Base-by-base conservation (phyloP, 2,797 vertebrate species). In the Apodemus agrarius region DNA sequence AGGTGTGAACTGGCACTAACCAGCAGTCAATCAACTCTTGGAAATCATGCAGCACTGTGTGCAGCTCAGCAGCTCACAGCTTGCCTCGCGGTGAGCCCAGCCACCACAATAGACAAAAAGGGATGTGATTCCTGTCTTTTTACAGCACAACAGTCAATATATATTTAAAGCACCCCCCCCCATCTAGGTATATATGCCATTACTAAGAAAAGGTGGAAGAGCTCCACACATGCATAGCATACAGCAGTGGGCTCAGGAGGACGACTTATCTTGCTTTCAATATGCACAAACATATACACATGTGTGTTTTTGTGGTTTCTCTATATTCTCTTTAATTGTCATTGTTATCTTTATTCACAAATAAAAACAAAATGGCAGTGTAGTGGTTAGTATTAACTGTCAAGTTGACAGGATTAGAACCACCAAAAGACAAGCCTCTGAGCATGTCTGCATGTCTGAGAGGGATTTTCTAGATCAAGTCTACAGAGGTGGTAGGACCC, bases 101-200 rank as follows among this genome's bases (percentile, higher is more conserved):
- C 52, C 3, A 65, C 17, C 57, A 65, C 78, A 65, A 93, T 9
- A 52, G 54, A 72, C 31, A 72, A 86, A n/a, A 54, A 37, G 26
- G 52, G 46, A 74, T 91, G 78, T 89, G 12, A 69, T 81, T 87
- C 93, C 81, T 92, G 78, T 92, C 85, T 81, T 92, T 37, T 85
- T 92, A 72, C 4, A 34, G 46, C 90, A 96, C 49, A 65, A 61
- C 37, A 74, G 84, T 74, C 59, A 93, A 92, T 14, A 95, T 29
- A 93, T 61, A 82, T 2, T 61, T 85, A 86, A 91, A 96, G 40
- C 80, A 37, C 29, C 82, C 19, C 6, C 19, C 12, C 26, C 37
- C 8, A 49, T n/a, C 74, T 59, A 89, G 16, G 14, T 65, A 67
- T 61, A 24, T 49, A 89, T 72, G 49, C 29, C 65, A 82, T 46